phyloP scores from a whole-genome alignment of 2,113 vertebrate genomes.

The Phaetusa simplex region DNA sequence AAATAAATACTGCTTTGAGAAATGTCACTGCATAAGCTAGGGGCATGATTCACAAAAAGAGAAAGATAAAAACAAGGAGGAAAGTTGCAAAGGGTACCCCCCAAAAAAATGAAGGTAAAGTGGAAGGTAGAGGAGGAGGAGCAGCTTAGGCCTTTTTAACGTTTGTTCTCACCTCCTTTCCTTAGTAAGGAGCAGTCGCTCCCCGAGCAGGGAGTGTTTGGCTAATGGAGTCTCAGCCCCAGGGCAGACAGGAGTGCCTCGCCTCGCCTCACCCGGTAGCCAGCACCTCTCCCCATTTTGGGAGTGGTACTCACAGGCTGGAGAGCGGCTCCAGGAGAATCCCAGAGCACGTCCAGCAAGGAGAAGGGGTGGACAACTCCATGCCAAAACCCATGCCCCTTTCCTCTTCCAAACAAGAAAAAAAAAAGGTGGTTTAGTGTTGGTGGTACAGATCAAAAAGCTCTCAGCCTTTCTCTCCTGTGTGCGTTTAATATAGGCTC shows the following conservation, averaged over 20 bases:
- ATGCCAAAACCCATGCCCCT: neutral
- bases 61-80: neutral
- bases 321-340: neutral
- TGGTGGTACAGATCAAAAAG: neutral
- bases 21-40: neutral
- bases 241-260: slow-evolving; percentile 44
- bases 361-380: neutral
- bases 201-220: slow-evolving; percentile 39
- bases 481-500: neutral
- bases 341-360: neutral
- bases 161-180: neutral
- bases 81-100: neutral
- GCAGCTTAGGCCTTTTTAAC: neutral
- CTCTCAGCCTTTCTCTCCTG: neutral
- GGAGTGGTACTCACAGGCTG: neutral
- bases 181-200: neutral
- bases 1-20: neutral
- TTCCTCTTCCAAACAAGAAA: neutral
- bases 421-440: neutral
- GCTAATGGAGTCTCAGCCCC: slow-evolving; percentile 35
- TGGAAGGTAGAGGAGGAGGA: neutral
- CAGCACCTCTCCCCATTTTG: neutral
- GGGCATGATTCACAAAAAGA: neutral
- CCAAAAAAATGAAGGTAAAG: neutral
- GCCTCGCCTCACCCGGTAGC: slow-evolving; percentile 37